A percentile compares a stretch with the other conserved stretches of the same genome.
These are phyloP conservation scores for Uropsilus gracilis DNA, from an alignment of 2,113 vertebrate genomes.

Conservation along the genomic window DNA sequence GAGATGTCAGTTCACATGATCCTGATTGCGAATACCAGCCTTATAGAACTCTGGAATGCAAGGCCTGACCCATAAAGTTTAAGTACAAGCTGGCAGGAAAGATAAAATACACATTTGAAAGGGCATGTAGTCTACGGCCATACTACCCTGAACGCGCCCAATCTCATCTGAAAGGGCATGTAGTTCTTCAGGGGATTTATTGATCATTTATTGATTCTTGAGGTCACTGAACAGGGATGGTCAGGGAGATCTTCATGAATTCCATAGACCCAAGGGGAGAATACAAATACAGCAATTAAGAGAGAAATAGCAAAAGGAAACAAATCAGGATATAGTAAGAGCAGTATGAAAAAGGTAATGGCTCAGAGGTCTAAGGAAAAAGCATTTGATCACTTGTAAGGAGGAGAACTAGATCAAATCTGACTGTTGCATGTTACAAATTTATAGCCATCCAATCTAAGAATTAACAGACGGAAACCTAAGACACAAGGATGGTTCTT, in stretches of 20 bases:
- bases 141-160: no score
- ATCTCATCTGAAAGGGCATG: neutral
- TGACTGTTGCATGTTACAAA: neutral
- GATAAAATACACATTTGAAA: neutral
- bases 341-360: neutral
- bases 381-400: neutral
- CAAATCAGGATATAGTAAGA: neutral
- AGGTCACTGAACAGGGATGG: neutral
- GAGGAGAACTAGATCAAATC: neutral
- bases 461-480: neutral
- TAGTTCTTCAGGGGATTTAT: neutral
- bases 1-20: slow-evolving; percentile 43
- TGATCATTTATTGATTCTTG: neutral
- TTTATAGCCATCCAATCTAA: neutral
- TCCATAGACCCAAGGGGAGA: neutral
- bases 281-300: neutral
- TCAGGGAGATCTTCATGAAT: neutral
- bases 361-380: neutral
- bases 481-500: neutral
- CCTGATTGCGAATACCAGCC: neutral
- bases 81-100: neutral
- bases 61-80: neutral
- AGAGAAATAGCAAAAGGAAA: neutral
- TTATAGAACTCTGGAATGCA: neutral
- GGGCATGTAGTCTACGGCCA: neutral